These are phyloP conservation scores for Adoxophyes honmai DNA, from an alignment of 1,140 invertebrate genomes.

Conservation along the genomic window DNA sequence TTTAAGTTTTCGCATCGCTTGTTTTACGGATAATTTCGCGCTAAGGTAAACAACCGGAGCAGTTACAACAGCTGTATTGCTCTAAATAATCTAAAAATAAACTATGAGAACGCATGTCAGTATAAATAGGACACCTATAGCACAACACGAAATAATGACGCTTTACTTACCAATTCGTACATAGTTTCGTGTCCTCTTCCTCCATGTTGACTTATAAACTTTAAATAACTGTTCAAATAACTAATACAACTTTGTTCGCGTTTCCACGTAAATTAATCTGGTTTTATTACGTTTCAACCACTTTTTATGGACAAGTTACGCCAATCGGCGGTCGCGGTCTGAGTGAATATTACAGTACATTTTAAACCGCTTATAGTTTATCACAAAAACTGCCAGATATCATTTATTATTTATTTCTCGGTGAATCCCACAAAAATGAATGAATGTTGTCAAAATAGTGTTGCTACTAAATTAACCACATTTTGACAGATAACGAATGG, in stretches of 20 bases:
- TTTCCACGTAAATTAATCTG: neutral
- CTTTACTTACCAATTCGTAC: constrained; percentile 42
- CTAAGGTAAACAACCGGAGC: constrained; percentile 29
- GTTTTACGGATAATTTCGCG: neutral
- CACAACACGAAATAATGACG: constrained; percentile 30
- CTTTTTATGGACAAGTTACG: neutral
- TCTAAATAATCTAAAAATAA: constrained; percentile 52
- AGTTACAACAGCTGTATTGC: constrained; percentile 34
- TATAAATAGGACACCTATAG: constrained; percentile 56
- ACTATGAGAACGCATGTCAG: constrained; percentile 37
- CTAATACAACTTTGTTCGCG: neutral
- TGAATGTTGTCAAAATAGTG: constrained; percentile 12
- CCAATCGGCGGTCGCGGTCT: too few relatives aligned
- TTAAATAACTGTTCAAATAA: neutral
- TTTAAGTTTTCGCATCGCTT: too few relatives aligned
- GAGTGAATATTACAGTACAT: too few relatives aligned
- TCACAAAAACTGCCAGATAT: neutral
- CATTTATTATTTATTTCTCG: constrained; percentile 14
- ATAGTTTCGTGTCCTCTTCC: constrained; percentile 35
- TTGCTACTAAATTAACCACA: neutral
- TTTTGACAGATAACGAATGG: neutral
- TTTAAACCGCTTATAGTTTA: neutral
- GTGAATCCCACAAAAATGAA: constrained; percentile 18
- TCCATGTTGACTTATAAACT: constrained; percentile 29
- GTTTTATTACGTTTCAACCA: neutral